A percentile compares a stretch with the other conserved stretches of the same genome.
Evolutionary conservation across 2,797 vertebrate genomes (phyloP).

Genomic region (Borostomias antarcticus): DNA sequence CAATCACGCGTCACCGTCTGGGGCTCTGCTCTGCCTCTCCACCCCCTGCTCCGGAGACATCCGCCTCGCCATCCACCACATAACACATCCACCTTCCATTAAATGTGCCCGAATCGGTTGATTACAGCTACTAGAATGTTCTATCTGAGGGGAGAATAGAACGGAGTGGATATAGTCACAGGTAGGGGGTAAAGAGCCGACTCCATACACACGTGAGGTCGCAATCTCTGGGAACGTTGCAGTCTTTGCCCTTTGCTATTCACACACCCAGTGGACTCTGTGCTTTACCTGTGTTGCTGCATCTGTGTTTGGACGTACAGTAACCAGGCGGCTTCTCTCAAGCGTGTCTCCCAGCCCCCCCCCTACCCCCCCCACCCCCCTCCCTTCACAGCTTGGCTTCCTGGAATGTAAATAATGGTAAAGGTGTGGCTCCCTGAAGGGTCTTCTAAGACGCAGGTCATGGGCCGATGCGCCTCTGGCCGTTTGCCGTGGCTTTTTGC

Average conservation of each 20-base stretch:
- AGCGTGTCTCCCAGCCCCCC: slow-evolving; percentile 3
- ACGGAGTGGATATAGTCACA: background rate
- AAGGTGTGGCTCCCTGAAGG: slow-evolving; percentile 52
- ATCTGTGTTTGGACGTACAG: slow-evolving; percentile 37
- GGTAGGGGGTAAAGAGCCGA: background rate
- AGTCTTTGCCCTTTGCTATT: slow-evolving; percentile 25
- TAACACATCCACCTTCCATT: too few relatives aligned
- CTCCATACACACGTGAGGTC: background rate
- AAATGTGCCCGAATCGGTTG: too few relatives aligned
- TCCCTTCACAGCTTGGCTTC: too few relatives aligned
- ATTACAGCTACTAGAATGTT: background rate
- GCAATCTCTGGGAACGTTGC: slow-evolving; percentile 38
- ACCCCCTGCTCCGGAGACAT: background rate
- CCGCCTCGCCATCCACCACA: background rate
- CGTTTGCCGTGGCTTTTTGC: background rate
- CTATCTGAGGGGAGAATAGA: background rate
- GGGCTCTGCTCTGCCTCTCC: background rate
- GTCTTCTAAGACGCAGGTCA: too few relatives aligned
- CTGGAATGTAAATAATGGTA: slow-evolving; percentile 64
- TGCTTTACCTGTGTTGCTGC: slow-evolving; percentile 21
- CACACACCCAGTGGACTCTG: slow-evolving; percentile 57
- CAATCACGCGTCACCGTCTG: slow-evolving; percentile 26
- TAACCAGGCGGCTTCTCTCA: slow-evolving; percentile 7
- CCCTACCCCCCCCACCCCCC: slow-evolving; percentile 33
- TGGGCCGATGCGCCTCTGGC: too few relatives aligned